A percentile compares a stretch with the other conserved stretches of the same genome.
phyloP scores from a whole-genome alignment of 1,140 invertebrate genomes.

The Eufriesea mexicana region DNA sequence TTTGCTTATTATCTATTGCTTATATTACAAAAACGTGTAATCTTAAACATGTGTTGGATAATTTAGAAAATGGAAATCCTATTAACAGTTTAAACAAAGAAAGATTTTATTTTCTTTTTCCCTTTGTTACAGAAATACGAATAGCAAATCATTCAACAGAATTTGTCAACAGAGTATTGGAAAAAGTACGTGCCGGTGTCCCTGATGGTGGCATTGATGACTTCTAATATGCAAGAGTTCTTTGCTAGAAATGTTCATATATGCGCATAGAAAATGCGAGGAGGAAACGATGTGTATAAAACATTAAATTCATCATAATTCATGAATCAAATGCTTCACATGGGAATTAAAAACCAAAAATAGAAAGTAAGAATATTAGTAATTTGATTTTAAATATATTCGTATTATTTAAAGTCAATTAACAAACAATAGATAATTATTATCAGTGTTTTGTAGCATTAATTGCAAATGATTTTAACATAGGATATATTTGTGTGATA shows the following conservation, averaged over 20 bases:
- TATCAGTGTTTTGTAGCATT: neutral
- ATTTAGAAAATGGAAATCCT: neutral
- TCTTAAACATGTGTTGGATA: no score
- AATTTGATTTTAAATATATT: constrained; percentile 6
- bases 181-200: constrained; percentile 87
- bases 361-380: neutral
- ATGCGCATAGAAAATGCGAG: constrained; percentile 24
- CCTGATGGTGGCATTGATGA: constrained; percentile 87
- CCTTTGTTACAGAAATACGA: constrained; percentile 85
- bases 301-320: constrained; percentile 5
- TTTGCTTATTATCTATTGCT: neutral
- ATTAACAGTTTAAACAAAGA: neutral
- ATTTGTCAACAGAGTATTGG: constrained; percentile 93
- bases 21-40: no score
- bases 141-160: constrained; percentile 93
- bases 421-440: neutral
- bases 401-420: neutral
- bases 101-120: neutral
- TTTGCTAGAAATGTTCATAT: constrained; percentile 48
- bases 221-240: constrained; percentile 74
- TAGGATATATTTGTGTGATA: neutral
- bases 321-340: neutral
- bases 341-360: constrained; percentile 9
- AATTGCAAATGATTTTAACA: constrained; percentile 22
- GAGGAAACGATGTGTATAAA: constrained; percentile 19